Percentiles rank a stretch among this genome's conserved stretches.
Conservation (phyloP, 2,113 vertebrate species). For the Ctenodactylus gundi region DNA sequence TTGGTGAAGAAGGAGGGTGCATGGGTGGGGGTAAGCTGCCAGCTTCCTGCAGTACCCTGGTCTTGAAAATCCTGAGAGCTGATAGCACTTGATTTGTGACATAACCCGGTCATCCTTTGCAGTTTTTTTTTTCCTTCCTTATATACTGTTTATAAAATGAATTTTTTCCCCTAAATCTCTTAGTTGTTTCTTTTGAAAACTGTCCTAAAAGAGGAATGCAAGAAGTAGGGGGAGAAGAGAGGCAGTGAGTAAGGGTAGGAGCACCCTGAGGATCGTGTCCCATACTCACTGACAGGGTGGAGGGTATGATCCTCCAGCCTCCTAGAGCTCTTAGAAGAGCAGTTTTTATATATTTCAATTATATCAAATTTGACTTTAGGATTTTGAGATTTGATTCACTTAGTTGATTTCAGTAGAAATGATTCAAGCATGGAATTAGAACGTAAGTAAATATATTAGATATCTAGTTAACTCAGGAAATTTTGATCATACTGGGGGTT, state of each 20-base stretch:
- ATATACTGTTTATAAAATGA: not conserved
- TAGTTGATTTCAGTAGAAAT: slow-evolving; percentile 8
- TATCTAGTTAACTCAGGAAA: not conserved
- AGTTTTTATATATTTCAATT: not conserved
- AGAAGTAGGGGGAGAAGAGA: accelerated
- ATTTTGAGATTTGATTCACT: not conserved
- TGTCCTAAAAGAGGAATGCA: not conserved
- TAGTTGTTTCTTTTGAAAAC: not conserved
- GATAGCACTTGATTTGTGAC: accelerated
- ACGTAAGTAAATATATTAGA: not conserved
- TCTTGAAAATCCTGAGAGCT: accelerated
- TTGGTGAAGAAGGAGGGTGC: not conserved
- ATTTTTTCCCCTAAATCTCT: not conserved
- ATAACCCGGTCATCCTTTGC: not conserved
- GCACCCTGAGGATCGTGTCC: not conserved
- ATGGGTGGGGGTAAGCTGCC: not conserved
- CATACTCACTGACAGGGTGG: accelerated
- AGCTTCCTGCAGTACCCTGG: accelerated
- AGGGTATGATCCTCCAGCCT: not conserved
- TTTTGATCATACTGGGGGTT: not conserved
- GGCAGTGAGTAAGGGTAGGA: accelerated
- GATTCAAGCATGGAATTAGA: not conserved
- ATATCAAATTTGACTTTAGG: not conserved
- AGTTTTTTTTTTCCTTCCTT: not conserved
- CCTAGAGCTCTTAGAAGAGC: not conserved